These are phyloP conservation scores for Melangyna quadrimaculata DNA, from an alignment of 2,888 invertebrate species.

Conservation along the genomic window DNA sequence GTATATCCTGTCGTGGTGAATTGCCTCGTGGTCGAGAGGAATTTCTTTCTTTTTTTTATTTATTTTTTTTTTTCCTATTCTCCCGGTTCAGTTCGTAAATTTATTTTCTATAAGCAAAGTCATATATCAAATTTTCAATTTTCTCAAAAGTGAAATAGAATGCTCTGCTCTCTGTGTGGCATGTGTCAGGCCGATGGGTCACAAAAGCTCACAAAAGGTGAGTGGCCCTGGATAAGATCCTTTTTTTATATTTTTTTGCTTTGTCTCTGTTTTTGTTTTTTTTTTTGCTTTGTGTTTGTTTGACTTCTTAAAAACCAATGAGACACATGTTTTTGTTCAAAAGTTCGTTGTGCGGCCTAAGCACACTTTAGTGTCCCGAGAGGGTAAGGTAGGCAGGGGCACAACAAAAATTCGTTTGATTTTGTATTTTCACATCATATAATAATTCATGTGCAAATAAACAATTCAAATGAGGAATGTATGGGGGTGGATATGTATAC, in stretches of 20 bases:
- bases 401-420: conserved; percentile 38
- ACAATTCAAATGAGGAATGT: neutral
- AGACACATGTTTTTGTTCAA: conserved; percentile 35
- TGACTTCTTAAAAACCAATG: conserved; percentile 25
- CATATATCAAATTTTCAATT: conserved; percentile 68
- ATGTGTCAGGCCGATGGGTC: conserved; percentile 45
- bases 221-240: conserved; percentile 37
- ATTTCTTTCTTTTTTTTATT: neutral
- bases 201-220: conserved; percentile 48
- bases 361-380: neutral
- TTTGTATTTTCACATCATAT: conserved; percentile 49
- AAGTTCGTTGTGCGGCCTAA: neutral
- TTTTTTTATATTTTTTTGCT: neutral
- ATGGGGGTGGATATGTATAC: neutral
- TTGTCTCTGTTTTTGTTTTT: neutral
- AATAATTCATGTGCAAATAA: conserved; percentile 59
- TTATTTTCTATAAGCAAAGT: conserved; percentile 63
- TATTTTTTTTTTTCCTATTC: too few relatives aligned
- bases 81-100: conserved; percentile 26
- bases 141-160: conserved; percentile 46
- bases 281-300: neutral
- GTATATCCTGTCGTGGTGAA: conserved; percentile 29
- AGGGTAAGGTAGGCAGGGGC: too few relatives aligned
- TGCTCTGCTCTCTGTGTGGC: conserved; percentile 9
- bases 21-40: conserved; percentile 21